Conservation (phyloP, 2,797 vertebrate genomes). For the Lagodon rhomboides region DNA sequence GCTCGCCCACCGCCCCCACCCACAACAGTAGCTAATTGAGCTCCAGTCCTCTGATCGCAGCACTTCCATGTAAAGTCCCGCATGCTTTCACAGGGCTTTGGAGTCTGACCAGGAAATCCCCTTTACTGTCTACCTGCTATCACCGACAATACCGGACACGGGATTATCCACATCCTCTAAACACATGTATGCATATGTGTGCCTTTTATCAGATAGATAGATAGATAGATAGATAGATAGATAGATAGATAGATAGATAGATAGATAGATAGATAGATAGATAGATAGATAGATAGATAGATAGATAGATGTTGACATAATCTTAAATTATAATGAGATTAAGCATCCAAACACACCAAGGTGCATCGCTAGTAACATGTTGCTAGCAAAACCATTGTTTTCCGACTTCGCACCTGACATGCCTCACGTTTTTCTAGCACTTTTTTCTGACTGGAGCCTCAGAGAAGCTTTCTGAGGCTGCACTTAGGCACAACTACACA, state of each 20-base stretch:
- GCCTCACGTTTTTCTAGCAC: too few species aligned
- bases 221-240: too few species aligned
- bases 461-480: not conserved
- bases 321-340: not conserved
- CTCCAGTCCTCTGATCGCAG: slow-evolving; percentile 68
- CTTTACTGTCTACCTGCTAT: slow-evolving; percentile 58
- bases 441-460: too few species aligned
- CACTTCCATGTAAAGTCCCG: slow-evolving; percentile 67
- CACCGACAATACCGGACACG: slow-evolving; percentile 22
- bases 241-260: not conserved
- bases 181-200: slow-evolving; percentile 1
- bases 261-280: not conserved
- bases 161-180: slow-evolving; percentile 35
- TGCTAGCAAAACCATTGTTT: too few species aligned
- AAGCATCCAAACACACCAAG: too few species aligned
- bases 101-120: slow-evolving; percentile 66
- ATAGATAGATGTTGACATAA: not conserved
- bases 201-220: not conserved
- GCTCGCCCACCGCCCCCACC: slow-evolving; percentile 55
- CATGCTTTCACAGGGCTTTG: slow-evolving; percentile 67
- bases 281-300: slow-evolving; percentile 5
- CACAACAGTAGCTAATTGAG: slow-evolving; percentile 81
- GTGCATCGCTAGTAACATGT: too few species aligned
- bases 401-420: too few species aligned
- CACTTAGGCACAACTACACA: not conserved